phyloP scores from a whole-genome alignment of 2,888 invertebrate genomes.

The Lysandra coridon region DNA sequence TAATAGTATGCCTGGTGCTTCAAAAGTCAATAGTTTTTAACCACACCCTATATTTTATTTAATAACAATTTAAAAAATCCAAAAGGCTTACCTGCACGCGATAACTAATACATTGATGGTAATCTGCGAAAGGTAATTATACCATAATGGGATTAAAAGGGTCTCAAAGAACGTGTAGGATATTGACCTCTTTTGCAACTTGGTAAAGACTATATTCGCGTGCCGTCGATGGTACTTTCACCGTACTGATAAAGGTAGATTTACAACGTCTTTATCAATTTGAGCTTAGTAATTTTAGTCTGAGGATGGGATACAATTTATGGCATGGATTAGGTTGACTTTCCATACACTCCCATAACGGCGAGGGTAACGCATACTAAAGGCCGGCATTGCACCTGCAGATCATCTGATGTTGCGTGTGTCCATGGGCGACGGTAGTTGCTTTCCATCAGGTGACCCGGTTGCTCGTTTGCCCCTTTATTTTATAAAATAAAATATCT shows the following conservation, averaged over 20 bases:
- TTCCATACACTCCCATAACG: constrained; percentile 1
- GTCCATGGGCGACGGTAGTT: no score
- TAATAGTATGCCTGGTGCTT: no score
- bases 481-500: neutral
- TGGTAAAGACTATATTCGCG: neutral
- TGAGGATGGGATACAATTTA: constrained; percentile 27
- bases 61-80: neutral
- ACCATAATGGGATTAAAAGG: constrained; percentile 29
- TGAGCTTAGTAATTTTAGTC: constrained; percentile 21
- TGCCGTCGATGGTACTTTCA: constrained; percentile 27
- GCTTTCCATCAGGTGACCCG: no score
- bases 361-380: no score
- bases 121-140: constrained; percentile 23
- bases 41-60: neutral
- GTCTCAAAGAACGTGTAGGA: neutral
- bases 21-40: no score
- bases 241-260: constrained; percentile 30
- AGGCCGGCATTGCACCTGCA: no score
- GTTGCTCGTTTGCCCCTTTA: no score
- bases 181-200: neutral
- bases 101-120: neutral
- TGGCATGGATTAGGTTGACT: constrained; percentile 15
- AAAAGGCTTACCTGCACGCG: neutral
- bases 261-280: constrained; percentile 29
- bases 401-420: no score